Evolutionary conservation across 2,797 vertebrate species (phyloP).

Genomic region (Taeniopygia guttata): DNA sequence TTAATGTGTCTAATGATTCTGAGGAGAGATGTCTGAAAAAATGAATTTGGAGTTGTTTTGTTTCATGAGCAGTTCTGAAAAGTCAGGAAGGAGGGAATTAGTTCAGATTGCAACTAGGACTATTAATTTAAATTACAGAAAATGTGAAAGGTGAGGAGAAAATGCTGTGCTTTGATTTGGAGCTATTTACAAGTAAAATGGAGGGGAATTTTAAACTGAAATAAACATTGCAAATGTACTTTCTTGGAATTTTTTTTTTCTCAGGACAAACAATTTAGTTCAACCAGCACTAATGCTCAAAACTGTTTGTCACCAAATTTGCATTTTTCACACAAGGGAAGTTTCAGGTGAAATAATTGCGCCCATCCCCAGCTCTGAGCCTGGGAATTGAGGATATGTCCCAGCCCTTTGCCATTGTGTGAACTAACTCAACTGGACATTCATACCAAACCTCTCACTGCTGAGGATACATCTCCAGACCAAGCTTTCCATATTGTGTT

Average conservation of each 20-base stretch:
- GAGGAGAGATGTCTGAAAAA: slow-evolving; percentile 50
- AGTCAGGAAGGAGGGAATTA: slow-evolving; percentile 60
- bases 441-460: background rate
- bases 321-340: slow-evolving; percentile 53
- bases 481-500: background rate
- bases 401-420: background rate
- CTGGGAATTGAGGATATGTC: slow-evolving; percentile 22
- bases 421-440: background rate
- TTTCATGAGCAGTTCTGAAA: slow-evolving; percentile 50
- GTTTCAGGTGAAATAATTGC: slow-evolving; percentile 52
- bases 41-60: slow-evolving; percentile 49
- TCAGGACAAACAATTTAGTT: slow-evolving; percentile 56
- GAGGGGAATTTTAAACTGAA: slow-evolving; percentile 62
- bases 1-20: slow-evolving; percentile 65
- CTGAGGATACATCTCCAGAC: background rate
- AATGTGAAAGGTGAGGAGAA: slow-evolving; percentile 52
- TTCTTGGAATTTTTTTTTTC: slow-evolving; percentile 63
- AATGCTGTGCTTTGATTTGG: slow-evolving; percentile 59
- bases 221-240: slow-evolving; percentile 68
- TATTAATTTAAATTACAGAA: slow-evolving; percentile 62
- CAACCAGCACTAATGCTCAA: slow-evolving; percentile 21
- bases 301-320: slow-evolving; percentile 62
- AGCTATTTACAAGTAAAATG: slow-evolving; percentile 68
- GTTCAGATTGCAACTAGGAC: slow-evolving; percentile 34
- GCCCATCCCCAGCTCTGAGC: background rate